Base-by-base conservation (phyloP, 1,140 invertebrate species). In the Drosophila pectinifera region DNA sequence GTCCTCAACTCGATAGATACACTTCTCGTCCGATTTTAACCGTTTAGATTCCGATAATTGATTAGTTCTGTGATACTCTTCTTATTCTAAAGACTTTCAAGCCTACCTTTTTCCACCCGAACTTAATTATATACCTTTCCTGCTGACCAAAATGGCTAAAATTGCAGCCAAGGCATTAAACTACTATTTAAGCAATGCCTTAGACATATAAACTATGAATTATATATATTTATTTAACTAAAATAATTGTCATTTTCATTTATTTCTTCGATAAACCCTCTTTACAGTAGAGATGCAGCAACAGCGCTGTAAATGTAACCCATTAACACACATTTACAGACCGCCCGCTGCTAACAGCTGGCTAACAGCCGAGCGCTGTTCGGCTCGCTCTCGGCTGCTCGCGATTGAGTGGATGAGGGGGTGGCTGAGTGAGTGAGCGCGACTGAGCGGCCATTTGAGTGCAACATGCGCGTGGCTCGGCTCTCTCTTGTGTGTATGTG, bases 381-480 rank as follows among this genome's bases (percentile, higher is more conserved):
- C 38, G 36, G 28, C n/a, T 34, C 28, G 26, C 62, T 41, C 38
- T 54, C 36, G 13, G 31, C 49, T 53, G 13, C 7, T 28, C 24
- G n/a, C 65, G 5, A 13, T 46, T 64, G 64, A 67, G 42, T 46
- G 28, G n/a, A 11, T 24, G 36, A 49, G 68, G 61, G 51, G 69
- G 41, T 18, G 48, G 69, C 31, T 58, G 61, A 74, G 46, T 63
- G 62, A 69, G 7, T 73, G 74, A 78, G 67, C 58, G 58, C 28
- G 45, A n/a, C 34, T 18, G 58, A 57, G 53, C 36, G 42, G 13
- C n/a, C 46, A 42, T 20, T 82, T 73, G 83, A 86, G 83, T 86
- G 83, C 84, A 88, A 79, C 75, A 81, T 86, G 84, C 83, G 83
- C 83, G 70, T 56, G 57, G 59, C 53, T 24, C 31, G 54, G 10